Conservation (phyloP, 2,888 invertebrate species). For the Oxystoma pomonae region DNA sequence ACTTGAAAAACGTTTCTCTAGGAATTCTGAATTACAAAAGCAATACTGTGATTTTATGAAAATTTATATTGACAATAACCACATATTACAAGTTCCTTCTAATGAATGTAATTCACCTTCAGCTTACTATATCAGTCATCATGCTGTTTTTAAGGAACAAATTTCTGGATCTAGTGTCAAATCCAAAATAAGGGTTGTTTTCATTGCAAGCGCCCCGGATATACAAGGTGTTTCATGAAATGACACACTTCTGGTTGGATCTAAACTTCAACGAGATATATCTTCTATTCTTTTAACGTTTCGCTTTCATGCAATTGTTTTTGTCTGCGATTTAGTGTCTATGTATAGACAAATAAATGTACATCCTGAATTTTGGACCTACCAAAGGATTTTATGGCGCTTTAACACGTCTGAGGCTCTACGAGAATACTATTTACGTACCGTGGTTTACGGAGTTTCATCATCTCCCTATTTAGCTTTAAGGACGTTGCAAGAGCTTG, state of each 20-base stretch:
- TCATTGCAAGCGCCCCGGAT: not conserved
- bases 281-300: not conserved
- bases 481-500: too few relatives aligned
- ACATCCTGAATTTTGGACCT: too few relatives aligned
- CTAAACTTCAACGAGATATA: not conserved
- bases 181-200: too few relatives aligned
- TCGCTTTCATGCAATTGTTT: too few relatives aligned
- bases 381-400: not conserved
- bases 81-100: not conserved
- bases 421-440: not conserved
- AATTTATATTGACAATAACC: not conserved
- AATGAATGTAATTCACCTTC: not conserved
- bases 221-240: not conserved
- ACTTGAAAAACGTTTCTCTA: too few relatives aligned
- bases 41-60: too few relatives aligned
- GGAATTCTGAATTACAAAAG: too few relatives aligned
- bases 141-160: conserved; percentile 1
- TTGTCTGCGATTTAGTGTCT: too few relatives aligned
- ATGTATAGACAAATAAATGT: too few relatives aligned
- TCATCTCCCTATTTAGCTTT: too few relatives aligned
- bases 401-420: not conserved
- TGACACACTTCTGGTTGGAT: not conserved
- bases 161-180: not conserved
- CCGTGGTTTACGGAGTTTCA: conserved; percentile 1
- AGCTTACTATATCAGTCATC: not conserved